Evolutionary conservation across 2,797 vertebrate species (phyloP), one percentile per base, ranked within the genome.

Genomic region (Gymnoscopelus braueri): DNA sequence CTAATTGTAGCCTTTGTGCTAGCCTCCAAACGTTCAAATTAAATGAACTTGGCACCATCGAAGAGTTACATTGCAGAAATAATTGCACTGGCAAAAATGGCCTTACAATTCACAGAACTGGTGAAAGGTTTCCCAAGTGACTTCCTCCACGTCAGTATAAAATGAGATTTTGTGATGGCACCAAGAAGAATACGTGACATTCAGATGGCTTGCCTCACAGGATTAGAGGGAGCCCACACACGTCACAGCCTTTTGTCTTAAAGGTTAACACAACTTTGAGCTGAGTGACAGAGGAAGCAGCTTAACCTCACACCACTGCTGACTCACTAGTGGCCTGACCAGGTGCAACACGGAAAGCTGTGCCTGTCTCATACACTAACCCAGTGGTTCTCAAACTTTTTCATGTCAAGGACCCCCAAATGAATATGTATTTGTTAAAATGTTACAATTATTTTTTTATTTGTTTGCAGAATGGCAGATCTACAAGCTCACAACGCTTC

Each of bases 261-360:
- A 91, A 93, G 91, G 88, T 92, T 89, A 92, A 90, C 82, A 84
- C 86, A 87, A 89, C 87, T 85, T 84, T 78, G 75, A 75, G 79
- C 81, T 72, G 72, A 81, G 84, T 81, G 80, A 82, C 72, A 24
- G 74, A 74, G 79, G 81, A 78, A 74, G 50, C 74, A 67, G 74
- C 79, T 85, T 77, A 79, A 74, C 71, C 73, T 72, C 69, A 73
- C 81, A 78, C 67, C 75, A 66, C 56, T 73, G 75, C 84, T 90
- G 90, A 92, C 80, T 90, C 90, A 90, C 84, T 66, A 61, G 78
- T 80, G 82, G 77, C 79, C 77, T 48, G 39, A 71, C 81, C 87
- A 89, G 86, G 88, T 89, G 90, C 57, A 19, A 81, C 84, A 75
- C 66, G 24, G 52, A 47, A 1, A 35, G 4, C 29, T 24, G 8